Evolutionary conservation across 1,140 invertebrate genomes (phyloP).

Genomic region (Littorina saxatilis): DNA sequence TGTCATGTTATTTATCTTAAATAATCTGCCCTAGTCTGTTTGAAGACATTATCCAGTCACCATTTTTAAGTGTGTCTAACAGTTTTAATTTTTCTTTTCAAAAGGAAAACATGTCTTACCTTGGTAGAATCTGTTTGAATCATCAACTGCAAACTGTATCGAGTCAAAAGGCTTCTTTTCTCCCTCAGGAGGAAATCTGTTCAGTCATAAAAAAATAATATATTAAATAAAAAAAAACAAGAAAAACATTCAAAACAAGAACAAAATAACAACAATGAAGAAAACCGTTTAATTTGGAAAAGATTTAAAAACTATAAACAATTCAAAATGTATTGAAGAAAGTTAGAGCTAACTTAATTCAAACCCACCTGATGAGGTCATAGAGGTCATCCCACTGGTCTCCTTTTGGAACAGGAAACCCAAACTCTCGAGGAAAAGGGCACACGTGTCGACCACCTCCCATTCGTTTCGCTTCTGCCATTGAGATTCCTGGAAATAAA

Average conservation of each 20-base stretch:
- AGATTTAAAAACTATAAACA: too few species aligned
- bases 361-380: slow-evolving; percentile 70
- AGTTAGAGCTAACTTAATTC: too few species aligned
- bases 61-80: too few species aligned
- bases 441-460: slow-evolving; percentile 62
- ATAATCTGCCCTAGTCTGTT: too few species aligned
- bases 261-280: not conserved
- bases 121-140: not conserved
- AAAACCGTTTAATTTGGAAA: too few species aligned
- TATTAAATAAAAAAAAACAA: not conserved
- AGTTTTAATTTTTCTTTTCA: too few species aligned
- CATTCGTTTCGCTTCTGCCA: slow-evolving; percentile 68
- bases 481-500: slow-evolving; percentile 68
- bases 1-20: too few species aligned
- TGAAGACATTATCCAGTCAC: too few species aligned
- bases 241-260: not conserved
- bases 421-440: slow-evolving; percentile 73
- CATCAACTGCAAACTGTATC: slow-evolving; percentile 51
- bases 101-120: not conserved
- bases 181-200: slow-evolving; percentile 39
- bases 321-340: too few species aligned
- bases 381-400: slow-evolving; percentile 74
- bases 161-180: slow-evolving; percentile 69
- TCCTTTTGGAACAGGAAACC: slow-evolving; percentile 68
- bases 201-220: not conserved